Evolutionary conservation across 2,888 invertebrate species (phyloP).

Genomic region (Allacma fusca): DNA sequence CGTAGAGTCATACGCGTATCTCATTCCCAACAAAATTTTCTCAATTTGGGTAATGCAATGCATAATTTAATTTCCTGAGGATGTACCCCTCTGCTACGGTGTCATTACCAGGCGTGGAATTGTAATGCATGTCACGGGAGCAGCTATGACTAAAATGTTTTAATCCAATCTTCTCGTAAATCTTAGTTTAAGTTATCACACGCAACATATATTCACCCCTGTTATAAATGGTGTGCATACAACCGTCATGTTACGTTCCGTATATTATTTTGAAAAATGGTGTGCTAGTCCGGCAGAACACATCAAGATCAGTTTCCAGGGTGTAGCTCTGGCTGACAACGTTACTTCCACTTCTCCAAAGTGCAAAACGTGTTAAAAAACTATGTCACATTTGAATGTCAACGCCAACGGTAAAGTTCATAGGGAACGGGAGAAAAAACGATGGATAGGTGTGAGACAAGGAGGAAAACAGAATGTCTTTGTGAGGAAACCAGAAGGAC

Average conservation of each 20-base stretch:
- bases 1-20: too few species aligned
- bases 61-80: not conserved
- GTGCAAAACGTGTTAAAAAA: constrained; percentile 4
- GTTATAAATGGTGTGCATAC: too few species aligned
- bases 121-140: constrained; percentile 10
- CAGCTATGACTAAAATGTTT: not conserved
- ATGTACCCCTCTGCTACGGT: too few species aligned
- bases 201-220: too few species aligned
- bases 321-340: not conserved
- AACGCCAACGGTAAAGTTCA: constrained; percentile 16
- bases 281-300: not conserved
- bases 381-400: constrained; percentile 6
- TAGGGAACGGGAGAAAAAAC: not conserved
- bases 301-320: not conserved
- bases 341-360: not conserved
- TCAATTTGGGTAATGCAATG: not conserved
- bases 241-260: not conserved
- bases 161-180: not conserved
- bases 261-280: not conserved
- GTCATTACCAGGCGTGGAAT: not conserved
- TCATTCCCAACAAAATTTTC: too few species aligned
- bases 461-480: constrained; percentile 14
- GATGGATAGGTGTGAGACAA: constrained; percentile 15
- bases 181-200: too few species aligned
- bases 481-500: constrained; percentile 12